Evolutionary conservation across 2,797 vertebrate species (phyloP), one percentile per base, ranked within the genome.

Genomic region (Acanthurus lineatus): DNA sequence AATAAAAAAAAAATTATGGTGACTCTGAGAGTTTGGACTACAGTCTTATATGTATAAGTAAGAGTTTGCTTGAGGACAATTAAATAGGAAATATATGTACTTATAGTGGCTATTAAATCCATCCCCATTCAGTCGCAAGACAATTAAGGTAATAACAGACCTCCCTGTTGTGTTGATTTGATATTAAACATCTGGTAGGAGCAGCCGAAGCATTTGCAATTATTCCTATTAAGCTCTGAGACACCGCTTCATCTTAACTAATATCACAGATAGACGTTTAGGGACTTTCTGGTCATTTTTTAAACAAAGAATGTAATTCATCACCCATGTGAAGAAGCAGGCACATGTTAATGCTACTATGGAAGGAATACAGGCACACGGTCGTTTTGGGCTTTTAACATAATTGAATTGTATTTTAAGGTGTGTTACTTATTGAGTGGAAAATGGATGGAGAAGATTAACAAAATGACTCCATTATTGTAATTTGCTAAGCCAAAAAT

Each of bases 381-480:
- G 62, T 53, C 45, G 61, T 65, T 83, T 32, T 5, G 57, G 64
- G 82, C 75, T 86, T 82, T 90, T 85, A 85, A 64, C 66, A 67
- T 82, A 84, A 87, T 88, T 74, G 8, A 82, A 89, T 77, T 87
- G 57, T 83, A 80, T 83, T 87, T 84, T 81, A 54, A 82, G 69
- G 74, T 83, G 73, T 71, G 59, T 70, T 73, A 71, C 77, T 84
- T 78, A 47, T 75, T 77, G 57, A 64, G 52, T 64, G 44, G 45
- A 60, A 83, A 86, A 88, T 77, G 71, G 74, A 89, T 79, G 19
- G 40, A 82, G 53, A 75, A 75, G 76, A 85, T 85, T 87, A 85
- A 79, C 58, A 62, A 69, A 83, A 81, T 75, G 15, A 82, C 25
- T 83, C 63, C 28, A 61, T 86, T 79, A 17, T 7, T 59, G 44